Base-by-base conservation (phyloP, 2,113 vertebrate species). In the Gopherus evgoodei region DNA sequence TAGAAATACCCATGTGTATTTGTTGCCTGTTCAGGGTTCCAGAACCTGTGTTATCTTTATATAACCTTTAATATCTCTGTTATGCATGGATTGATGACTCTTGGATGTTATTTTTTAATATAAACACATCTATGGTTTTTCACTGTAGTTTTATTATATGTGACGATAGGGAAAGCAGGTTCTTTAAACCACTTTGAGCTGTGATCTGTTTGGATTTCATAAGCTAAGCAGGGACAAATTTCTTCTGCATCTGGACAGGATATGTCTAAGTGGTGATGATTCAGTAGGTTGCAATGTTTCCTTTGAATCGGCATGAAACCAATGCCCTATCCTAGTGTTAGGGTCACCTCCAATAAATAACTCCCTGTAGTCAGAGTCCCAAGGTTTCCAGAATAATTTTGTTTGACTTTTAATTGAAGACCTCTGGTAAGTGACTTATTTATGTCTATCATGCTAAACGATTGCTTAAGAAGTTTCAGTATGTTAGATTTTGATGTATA, bases 141-240 rank as follows among this genome's bases (percentile, higher is more conserved):
- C 47, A 31, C 16, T 17, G 35, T 5, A 56, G 16, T 17, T 29
- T 19, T 90, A 35, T 47, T 91, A 6, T 83, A 50, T 17, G 54
- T 82, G 11, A 2, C 62, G 17, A 8, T 25, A 52, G 49, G 80
- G 24, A 79, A 83, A 93, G 57, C 47, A 81, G 56, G 76, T 62
- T 69, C 12, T 87, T 21, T 87, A 11, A 72, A 8, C 49, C 35
- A 72, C 75, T 93, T 92, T 22, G 81, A 38, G 50, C 35, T 89
- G 78, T 82, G 56, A 56, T 24, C 65, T 72, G 44, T 31, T 52
- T 88, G 80, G 38, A 38, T 95, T 91, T 88, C 72, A 88, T 75
- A 94, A 87, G 82, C 3, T 44, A 83, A 62, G 42, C 44, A n/a
- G 89, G 49, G 22, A 94, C 11, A 83, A 92, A 50, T 84, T 52